These are phyloP conservation scores for Gymnarchus niloticus DNA, from an alignment of 2,113 vertebrate genomes.

Conservation along the genomic window DNA sequence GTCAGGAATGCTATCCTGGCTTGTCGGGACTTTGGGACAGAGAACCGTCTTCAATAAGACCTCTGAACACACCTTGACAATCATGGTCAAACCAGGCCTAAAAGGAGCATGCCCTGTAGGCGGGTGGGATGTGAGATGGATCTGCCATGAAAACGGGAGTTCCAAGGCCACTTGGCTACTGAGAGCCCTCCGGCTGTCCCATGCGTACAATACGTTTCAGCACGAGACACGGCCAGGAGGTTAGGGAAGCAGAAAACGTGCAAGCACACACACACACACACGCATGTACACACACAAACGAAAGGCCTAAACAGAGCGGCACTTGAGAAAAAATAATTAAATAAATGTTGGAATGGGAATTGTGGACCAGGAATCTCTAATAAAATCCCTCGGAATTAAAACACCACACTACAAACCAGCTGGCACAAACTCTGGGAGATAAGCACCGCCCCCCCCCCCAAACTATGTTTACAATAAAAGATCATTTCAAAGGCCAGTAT, in stretches of 20 bases:
- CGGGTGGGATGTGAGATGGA: not conserved
- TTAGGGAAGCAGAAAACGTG: not conserved
- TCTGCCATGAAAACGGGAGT: not conserved
- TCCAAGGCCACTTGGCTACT: not conserved
- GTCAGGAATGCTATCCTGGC: not conserved
- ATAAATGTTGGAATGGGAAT: not conserved
- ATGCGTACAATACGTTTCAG: not conserved
- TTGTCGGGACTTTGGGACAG: not conserved
- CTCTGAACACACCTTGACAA: not conserved
- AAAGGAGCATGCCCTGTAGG: not conserved
- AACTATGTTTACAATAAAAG: slow-evolving; percentile 17
- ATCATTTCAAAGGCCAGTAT: not conserved
- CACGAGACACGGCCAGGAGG: too few relatives aligned
- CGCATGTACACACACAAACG: not conserved
- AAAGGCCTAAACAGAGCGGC: not conserved
- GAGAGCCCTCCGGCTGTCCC: not conserved
- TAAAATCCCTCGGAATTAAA: not conserved
- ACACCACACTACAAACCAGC: not conserved
- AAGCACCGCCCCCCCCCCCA: not conserved
- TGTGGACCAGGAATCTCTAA: not conserved
- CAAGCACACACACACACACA: not conserved
- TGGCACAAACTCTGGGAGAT: not conserved
- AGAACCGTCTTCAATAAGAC: not conserved
- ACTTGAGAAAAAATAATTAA: not conserved
- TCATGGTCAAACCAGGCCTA: not conserved